Evolutionary conservation across 2,113 vertebrate genomes (phyloP).

Genomic region (Gulo gulo): DNA sequence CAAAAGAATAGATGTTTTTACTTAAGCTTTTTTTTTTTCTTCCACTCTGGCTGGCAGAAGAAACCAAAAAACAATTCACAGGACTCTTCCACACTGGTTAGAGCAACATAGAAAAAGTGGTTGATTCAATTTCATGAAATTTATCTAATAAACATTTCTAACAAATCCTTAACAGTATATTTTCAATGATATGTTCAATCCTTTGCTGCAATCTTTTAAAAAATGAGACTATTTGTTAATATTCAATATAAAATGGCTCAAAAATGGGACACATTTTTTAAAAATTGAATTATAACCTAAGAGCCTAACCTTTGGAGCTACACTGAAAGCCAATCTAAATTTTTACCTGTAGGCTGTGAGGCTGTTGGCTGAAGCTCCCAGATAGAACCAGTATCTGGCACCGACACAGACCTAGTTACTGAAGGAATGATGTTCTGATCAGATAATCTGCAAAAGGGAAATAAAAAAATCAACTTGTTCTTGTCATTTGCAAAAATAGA

Average conservation of each 20-base stretch:
- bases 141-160: not conserved
- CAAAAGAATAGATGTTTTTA: not conserved
- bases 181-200: not conserved
- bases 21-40: not conserved
- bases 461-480: conserved; percentile 67
- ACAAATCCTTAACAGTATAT: not conserved
- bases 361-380: conserved; percentile 96
- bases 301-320: not conserved
- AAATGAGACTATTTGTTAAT: not conserved
- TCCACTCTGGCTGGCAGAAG: not conserved
- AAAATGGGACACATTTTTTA: not conserved
- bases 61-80: not conserved
- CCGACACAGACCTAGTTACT: conserved; percentile 93
- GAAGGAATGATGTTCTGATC: conserved; percentile 94
- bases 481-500: conserved; percentile 40
- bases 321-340: not conserved
- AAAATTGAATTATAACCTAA: not conserved
- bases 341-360: conserved; percentile 90
- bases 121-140: conserved; percentile 17
- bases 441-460: conserved; percentile 88
- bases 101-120: not conserved
- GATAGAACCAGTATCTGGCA: conserved; percentile 94
- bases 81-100: not conserved
- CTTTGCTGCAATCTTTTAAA: not conserved
- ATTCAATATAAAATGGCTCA: not conserved